These are phyloP conservation scores for Onychostoma macrolepis DNA, from an alignment of 2,113 vertebrate species.

Conservation along the genomic window DNA sequence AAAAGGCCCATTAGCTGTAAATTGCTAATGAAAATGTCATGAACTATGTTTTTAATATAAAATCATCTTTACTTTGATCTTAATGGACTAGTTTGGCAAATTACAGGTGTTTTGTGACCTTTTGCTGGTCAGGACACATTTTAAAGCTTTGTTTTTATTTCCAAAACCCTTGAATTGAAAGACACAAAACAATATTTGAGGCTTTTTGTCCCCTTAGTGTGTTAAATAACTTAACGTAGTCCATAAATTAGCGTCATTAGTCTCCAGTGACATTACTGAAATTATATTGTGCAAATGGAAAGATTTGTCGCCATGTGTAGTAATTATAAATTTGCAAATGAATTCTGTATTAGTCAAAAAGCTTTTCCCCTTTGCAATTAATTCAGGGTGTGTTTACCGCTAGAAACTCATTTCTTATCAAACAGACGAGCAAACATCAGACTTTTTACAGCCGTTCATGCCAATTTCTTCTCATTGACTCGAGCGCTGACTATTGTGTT, in stretches of 20 bases:
- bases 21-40: slow-evolving; percentile 8
- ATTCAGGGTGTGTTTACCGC: background rate
- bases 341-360: slow-evolving; percentile 47
- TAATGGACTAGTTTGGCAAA: slow-evolving; percentile 33
- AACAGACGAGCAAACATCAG: background rate
- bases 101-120: slow-evolving; percentile 31
- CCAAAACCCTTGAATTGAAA: background rate
- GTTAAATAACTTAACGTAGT: slow-evolving; percentile 43
- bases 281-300: slow-evolving; percentile 20
- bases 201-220: slow-evolving; percentile 3
- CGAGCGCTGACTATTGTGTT: background rate
- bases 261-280: slow-evolving; percentile 29
- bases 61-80: background rate
- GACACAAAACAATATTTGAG: background rate
- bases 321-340: slow-evolving; percentile 29
- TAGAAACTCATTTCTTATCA: slow-evolving; percentile 5
- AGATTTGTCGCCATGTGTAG: background rate
- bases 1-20: slow-evolving; percentile 2
- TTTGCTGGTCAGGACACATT: slow-evolving; percentile 29
- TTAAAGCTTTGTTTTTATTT: slow-evolving; percentile 16
- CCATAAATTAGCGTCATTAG: slow-evolving; percentile 41
- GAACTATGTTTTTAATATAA: background rate
- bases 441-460: background rate
- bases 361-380: slow-evolving; percentile 4
- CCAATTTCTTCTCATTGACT: slow-evolving; percentile 10